Evolutionary conservation across 2,888 invertebrate species (phyloP).

Genomic region (Apantesis nais): DNA sequence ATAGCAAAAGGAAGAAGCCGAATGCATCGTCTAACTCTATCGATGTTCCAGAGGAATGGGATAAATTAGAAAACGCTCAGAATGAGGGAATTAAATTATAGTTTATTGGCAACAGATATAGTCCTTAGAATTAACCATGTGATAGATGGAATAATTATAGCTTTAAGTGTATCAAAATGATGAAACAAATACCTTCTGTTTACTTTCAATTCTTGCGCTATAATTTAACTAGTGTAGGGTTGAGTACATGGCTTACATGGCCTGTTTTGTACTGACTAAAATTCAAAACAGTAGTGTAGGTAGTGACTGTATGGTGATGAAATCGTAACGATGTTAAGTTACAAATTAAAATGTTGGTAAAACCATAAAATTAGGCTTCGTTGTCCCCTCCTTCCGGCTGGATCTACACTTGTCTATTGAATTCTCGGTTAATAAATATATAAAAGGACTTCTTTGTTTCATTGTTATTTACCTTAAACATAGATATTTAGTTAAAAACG

Average conservation of each 20-base stretch:
- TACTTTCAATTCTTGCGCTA: background rate
- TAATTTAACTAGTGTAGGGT: background rate
- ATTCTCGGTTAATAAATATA: background rate
- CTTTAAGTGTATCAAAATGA: background rate
- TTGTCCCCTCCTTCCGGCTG: background rate
- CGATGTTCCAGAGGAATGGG: constrained; percentile 7
- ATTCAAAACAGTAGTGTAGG: background rate
- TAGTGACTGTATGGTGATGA: background rate
- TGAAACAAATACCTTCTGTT: background rate
- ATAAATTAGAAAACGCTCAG: constrained; percentile 8
- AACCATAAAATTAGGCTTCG: background rate
- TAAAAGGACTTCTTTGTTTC: background rate
- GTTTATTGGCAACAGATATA: no score
- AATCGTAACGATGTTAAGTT: background rate
- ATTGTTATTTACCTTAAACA: background rate
- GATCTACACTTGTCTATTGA: background rate
- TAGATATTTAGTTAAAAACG: no score
- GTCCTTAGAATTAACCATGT: background rate
- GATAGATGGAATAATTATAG: background rate
- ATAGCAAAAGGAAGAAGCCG: constrained; percentile 45
- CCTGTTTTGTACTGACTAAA: background rate
- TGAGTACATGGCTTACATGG: background rate
- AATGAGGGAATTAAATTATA: background rate
- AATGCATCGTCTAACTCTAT: constrained; percentile 5
- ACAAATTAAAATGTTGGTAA: background rate